Conservation (phyloP, 2,113 vertebrate species). For the Hyaena hyaena region DNA sequence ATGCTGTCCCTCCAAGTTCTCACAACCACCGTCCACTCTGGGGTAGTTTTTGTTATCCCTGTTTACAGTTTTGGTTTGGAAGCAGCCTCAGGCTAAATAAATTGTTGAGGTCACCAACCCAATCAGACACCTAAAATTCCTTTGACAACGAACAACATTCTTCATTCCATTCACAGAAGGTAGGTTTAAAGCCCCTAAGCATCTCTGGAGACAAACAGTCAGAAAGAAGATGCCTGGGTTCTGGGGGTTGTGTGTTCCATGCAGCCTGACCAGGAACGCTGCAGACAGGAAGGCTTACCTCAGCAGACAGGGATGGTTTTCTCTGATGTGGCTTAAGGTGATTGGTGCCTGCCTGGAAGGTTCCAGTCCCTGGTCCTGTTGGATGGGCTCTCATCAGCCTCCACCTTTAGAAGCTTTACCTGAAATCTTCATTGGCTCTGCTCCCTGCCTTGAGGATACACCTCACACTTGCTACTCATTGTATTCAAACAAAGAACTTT, state of each 20-base stretch:
- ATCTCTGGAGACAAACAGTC: neutral
- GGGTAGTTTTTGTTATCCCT: neutral
- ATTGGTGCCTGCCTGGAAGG: neutral
- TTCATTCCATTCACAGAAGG: neutral
- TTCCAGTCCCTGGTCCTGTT: neutral
- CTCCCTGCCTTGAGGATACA: neutral
- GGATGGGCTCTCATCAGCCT: neutral
- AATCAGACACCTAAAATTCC: neutral
- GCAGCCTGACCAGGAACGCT: neutral
- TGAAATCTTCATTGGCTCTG: neutral
- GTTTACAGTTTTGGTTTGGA: neutral
- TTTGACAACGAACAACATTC: neutral
- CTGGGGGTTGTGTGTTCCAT: neutral
- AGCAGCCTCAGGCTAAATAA: slow-evolving; percentile 9
- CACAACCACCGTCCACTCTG: neutral
- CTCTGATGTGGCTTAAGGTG: neutral
- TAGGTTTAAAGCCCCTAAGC: neutral
- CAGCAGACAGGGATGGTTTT: neutral
- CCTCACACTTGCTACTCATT: neutral
- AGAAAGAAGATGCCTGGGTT: neutral
- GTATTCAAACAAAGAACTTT: neutral
- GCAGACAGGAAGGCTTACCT: neutral
- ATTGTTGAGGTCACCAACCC: neutral
- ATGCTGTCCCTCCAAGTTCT: neutral
- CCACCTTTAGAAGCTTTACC: neutral